Percentiles rank a stretch among this genome's conserved stretches.
Conservation (phyloP, 2,113 vertebrate species). For the Colaptes auratus region DNA sequence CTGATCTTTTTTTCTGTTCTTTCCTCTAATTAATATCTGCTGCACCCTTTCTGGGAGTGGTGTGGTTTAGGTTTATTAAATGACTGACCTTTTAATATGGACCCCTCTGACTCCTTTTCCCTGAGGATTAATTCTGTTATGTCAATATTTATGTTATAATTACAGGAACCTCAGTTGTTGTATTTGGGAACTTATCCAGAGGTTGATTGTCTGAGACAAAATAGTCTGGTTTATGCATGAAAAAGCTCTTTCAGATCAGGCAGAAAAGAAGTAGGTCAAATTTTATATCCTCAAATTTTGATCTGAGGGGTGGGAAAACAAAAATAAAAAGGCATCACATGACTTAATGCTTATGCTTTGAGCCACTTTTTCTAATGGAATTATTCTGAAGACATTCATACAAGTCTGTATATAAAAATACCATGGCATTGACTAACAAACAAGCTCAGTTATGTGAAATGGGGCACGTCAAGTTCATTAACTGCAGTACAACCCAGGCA, state of each 20-base stretch:
- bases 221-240: neutral
- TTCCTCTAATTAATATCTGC: neutral
- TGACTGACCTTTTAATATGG: neutral
- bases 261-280: conserved; percentile 50
- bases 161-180: neutral
- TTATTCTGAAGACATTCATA: conserved; percentile 16
- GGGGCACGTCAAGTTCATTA: neutral
- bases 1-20: neutral
- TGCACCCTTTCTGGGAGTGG: neutral
- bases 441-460: neutral
- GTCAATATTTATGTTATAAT: conserved; percentile 39
- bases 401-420: neutral
- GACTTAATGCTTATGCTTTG: neutral
- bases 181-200: conserved; percentile 10
- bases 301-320: conserved; percentile 16
- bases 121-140: conserved; percentile 1
- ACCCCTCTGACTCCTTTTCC: neutral
- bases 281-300: conserved; percentile 28
- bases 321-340: conserved; percentile 7
- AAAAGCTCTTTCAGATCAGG: conserved; percentile 39
- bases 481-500: neutral
- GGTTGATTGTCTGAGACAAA: conserved; percentile 21
- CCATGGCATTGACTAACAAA: neutral
- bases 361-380: neutral
- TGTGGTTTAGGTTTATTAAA: neutral